A percentile compares a stretch with the other conserved stretches of the same genome.
phyloP scores from a whole-genome alignment of 2,888 invertebrate species.

The Stenodema calcarata region DNA sequence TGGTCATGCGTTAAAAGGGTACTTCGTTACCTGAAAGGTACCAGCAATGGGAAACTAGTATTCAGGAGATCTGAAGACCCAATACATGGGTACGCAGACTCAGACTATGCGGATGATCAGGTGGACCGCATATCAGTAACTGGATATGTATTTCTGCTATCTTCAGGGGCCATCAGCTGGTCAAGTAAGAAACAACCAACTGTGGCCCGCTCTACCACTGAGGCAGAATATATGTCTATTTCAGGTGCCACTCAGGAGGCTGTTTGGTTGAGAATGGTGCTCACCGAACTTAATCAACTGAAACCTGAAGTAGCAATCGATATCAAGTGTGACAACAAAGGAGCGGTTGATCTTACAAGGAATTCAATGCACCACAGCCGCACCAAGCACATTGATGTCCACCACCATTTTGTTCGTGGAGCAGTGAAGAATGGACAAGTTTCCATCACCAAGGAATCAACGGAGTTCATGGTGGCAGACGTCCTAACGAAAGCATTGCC shows the following conservation, averaged over 20 bases:
- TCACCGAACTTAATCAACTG: constrained; percentile 4
- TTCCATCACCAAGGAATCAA: constrained; percentile 6
- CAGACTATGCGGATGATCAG: constrained; percentile 29
- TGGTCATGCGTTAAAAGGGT: no score
- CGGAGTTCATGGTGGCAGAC: constrained; percentile 39
- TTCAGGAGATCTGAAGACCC: constrained; percentile 54
- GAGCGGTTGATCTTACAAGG: constrained; percentile 31
- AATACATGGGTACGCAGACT: constrained; percentile 19
- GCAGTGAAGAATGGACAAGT: constrained; percentile 22
- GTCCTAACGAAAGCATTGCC: constrained; percentile 34
- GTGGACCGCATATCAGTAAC: constrained; percentile 48
- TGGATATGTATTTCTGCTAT: constrained; percentile 55
- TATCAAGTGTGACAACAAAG: constrained; percentile 37
- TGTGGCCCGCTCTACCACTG: constrained; percentile 31
- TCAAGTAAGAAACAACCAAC: constrained; percentile 40
- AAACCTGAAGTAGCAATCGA: background rate
- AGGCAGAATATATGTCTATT: constrained; percentile 29
- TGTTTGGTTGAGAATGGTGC: constrained; percentile 28
- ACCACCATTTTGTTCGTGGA: constrained; percentile 20
- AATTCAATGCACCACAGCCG: constrained; percentile 16
- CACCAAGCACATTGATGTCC: constrained; percentile 26
- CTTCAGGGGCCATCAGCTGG: no score
- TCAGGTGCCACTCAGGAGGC: constrained; percentile 31
- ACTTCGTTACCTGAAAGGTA: constrained; percentile 51
- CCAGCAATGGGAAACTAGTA: constrained; percentile 35